Evolutionary conservation across 2,113 vertebrate genomes (phyloP).

Genomic region (Sprattus sprattus): DNA sequence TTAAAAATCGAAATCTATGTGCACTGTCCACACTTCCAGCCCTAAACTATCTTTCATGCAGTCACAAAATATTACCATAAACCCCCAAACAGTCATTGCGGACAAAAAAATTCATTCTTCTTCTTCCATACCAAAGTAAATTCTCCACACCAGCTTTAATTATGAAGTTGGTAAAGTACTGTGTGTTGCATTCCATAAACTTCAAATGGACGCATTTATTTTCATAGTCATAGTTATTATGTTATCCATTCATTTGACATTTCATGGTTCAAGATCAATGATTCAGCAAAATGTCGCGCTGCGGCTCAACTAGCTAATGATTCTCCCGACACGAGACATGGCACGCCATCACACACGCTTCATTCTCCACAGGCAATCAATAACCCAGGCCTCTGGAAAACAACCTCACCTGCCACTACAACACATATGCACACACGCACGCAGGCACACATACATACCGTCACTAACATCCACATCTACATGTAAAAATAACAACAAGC

Average conservation of each 20-base stretch:
- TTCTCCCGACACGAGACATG: background rate
- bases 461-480: too few relatives aligned
- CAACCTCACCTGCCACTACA: too few relatives aligned
- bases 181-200: background rate
- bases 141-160: too few relatives aligned
- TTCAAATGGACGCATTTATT: background rate
- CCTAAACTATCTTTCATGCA: background rate
- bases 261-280: background rate
- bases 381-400: too few relatives aligned
- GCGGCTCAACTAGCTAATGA: background rate
- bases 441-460: too few relatives aligned
- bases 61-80: background rate
- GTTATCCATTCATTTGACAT: background rate
- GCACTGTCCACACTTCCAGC: background rate
- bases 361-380: background rate
- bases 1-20: background rate
- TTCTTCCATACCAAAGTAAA: too few relatives aligned
- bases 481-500: too few relatives aligned
- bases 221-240: too few relatives aligned
- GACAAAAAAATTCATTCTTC: too few relatives aligned
- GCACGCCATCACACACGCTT: background rate
- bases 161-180: background rate
- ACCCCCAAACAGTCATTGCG: too few relatives aligned
- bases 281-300: background rate
- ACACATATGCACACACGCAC: too few relatives aligned